Conservation (phyloP, 2,113 vertebrate genomes). For the Crotalus viridis region DNA sequence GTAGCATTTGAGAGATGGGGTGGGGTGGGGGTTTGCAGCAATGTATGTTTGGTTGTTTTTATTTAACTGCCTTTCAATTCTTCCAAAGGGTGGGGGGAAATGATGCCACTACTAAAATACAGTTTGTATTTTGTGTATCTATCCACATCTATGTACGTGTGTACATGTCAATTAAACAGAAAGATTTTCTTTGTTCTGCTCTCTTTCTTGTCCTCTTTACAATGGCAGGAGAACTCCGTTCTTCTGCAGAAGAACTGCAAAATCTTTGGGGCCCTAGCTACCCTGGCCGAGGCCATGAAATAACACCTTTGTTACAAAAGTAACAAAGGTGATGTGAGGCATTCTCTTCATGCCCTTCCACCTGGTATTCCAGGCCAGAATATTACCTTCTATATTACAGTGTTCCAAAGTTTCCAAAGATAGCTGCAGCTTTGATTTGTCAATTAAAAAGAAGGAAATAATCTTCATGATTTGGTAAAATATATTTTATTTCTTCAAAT, state of each 20-base stretch:
- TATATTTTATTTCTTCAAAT: conserved; percentile 99
- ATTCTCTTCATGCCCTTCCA: not conserved
- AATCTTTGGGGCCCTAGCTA: not conserved
- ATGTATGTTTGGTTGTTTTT: not conserved
- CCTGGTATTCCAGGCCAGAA: not conserved
- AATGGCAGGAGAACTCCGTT: not conserved
- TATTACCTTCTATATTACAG: not conserved
- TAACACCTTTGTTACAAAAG: not conserved
- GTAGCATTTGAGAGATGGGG: not conserved
- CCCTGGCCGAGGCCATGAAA: not conserved
- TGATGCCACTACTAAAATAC: not conserved
- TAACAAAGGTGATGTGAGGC: not conserved
- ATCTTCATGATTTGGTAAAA: conserved; percentile 80
- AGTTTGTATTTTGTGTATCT: not conserved
- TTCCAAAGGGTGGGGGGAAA: not conserved
- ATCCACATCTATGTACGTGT: not conserved
- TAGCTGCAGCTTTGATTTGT: not conserved
- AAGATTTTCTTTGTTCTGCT: not conserved
- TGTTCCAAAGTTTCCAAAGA: not conserved
- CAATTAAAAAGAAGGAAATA: not conserved
- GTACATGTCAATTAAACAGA: not conserved
- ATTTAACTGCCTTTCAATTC: not conserved
- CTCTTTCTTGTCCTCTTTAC: not conserved
- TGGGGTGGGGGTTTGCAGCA: not conserved
- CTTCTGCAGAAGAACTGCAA: not conserved